Base-by-base conservation (phyloP, 2,888 invertebrate species). In the Drosophila peninsularis region DNA sequence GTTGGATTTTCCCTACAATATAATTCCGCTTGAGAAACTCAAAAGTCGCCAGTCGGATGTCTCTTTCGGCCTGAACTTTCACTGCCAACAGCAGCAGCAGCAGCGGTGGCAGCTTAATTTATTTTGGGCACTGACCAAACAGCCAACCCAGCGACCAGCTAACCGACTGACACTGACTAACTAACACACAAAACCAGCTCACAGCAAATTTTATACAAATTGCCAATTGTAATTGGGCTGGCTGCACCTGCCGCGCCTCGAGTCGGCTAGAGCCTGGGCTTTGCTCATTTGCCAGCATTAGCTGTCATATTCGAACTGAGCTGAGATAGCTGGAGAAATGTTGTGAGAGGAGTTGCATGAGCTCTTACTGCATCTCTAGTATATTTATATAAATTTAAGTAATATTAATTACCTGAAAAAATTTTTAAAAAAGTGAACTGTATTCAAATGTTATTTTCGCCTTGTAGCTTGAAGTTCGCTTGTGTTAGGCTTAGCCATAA, bases 1-100 rank as follows among this genome's bases (percentile, higher is more conserved):
- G 80, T 80, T 84, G 90, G 89, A 82, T 89, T 90, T 47, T 90
- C 86, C 90, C 90, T 90, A 77, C 70, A 82, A 84, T 80, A 88
- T 80, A 75, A 85, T 78, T 82, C 76, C 63, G 61, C 75, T 71
- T 88, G 82, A 85, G 88, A 88, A 86, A 86, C 83, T 64, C 62
- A 54, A 62, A 52, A 36, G 32, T 24, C 45, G 24, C 55, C 10
- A 30, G 50, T 50, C 47, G 42, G 42, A 41, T 52, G 47, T 74
- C 75, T 75, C 79, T 49, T 49, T 49, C 62, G 67, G 75, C 30
- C 49, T 74, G 79, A 30, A 76, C 75, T 76, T 76, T 76, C 75
- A 76, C 75, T 76, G 75, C 79, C 79, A 78, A 64, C 78, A 65
- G 58, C 47, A 53, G 44, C 76, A 72, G 65, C 61, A 32, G 11